phyloP scores from a whole-genome alignment of 2,113 vertebrate species.

The Xenopus borealis region DNA sequence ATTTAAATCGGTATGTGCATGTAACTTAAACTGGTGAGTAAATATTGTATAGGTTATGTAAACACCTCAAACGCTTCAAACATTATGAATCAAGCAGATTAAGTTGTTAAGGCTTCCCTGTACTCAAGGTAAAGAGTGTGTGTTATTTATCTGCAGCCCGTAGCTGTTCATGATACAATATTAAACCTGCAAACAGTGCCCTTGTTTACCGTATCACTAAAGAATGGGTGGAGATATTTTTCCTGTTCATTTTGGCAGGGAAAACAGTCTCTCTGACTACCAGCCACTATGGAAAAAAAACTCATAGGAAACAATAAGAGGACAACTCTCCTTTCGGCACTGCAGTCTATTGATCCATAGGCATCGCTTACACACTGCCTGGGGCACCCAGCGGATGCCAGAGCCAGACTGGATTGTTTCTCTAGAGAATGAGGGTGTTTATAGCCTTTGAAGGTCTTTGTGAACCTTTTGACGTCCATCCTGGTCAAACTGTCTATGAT shows the following conservation, averaged over 20 bases:
- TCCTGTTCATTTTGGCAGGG: conserved; percentile 32
- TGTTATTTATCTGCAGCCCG: background rate
- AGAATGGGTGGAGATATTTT: conserved; percentile 36
- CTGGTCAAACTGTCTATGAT: conserved; percentile 59
- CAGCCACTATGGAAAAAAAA: background rate
- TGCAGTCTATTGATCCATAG: background rate
- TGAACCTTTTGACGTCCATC: conserved; percentile 64
- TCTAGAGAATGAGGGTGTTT: conserved; percentile 58
- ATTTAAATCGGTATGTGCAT: background rate
- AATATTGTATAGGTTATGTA: conserved; percentile 16
- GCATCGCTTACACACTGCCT: conserved; percentile 8
- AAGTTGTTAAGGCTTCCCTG: conserved; percentile 13
- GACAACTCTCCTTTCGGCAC: background rate
- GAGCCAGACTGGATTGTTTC: background rate
- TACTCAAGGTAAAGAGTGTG: background rate
- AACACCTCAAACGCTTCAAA: conserved; percentile 2
- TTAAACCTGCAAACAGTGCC: conserved; percentile 51
- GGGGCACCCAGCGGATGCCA: background rate
- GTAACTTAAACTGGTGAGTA: background rate
- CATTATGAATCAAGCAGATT: conserved; percentile 7
- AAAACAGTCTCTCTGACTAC: background rate
- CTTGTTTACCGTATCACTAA: conserved; percentile 37
- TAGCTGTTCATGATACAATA: conserved; percentile 9
- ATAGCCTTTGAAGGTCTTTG: conserved; percentile 65
- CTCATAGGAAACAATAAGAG: background rate